A percentile compares a stretch with the other conserved stretches of the same genome.
Conservation (phyloP, 2,797 vertebrate genomes). For the Hippoglossus hippoglossus region DNA sequence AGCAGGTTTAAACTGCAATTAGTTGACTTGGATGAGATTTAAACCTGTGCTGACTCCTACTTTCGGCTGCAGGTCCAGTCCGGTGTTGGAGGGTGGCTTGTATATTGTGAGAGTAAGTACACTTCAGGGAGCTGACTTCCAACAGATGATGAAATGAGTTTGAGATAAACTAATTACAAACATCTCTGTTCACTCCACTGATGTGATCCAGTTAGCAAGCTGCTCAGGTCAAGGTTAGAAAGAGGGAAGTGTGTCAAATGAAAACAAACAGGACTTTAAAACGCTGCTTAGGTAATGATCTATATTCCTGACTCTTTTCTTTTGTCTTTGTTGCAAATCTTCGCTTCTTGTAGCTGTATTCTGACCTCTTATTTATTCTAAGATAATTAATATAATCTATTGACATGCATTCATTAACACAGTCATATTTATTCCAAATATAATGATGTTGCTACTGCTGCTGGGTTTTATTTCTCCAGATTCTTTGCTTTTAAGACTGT, state of each 20-base stretch:
- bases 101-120: conserved; percentile 44
- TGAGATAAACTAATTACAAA: conserved; percentile 66
- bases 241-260: not conserved
- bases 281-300: conserved; percentile 1
- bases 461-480: too few species aligned
- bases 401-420: not conserved
- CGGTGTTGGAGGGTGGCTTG: conserved; percentile 30
- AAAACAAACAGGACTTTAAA: not conserved
- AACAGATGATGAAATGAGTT: conserved; percentile 64
- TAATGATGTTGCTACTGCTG: not conserved
- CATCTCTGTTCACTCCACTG: conserved; percentile 40
- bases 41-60: conserved; percentile 37
- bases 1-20: not conserved
- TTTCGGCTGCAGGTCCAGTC: conserved; percentile 47
- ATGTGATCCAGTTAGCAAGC: conserved; percentile 44
- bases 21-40: conserved; percentile 48
- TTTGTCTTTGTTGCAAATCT: not conserved
- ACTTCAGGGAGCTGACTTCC: conserved; percentile 57
- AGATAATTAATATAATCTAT: not conserved
- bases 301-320: not conserved
- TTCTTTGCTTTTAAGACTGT: not conserved
- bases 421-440: not conserved
- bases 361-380: not conserved
- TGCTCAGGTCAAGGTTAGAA: conserved; percentile 40
- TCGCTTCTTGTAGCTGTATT: not conserved